These are phyloP conservation scores for Piliocolobus tephrosceles DNA, from an alignment of 2,113 vertebrate genomes.

Conservation along the genomic window DNA sequence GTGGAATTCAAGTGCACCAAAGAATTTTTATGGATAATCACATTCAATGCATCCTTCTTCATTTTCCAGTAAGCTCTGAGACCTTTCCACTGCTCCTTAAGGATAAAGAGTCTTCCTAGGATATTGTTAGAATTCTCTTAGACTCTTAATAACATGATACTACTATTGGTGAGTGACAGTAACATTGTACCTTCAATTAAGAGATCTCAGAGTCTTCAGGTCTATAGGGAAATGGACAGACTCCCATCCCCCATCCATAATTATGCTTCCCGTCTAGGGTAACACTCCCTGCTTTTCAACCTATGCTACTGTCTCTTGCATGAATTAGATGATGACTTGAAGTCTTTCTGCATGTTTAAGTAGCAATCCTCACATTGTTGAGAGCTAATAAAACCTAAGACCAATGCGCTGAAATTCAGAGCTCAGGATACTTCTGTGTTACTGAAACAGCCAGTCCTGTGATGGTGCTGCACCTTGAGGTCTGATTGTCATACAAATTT, in stretches of 20 bases:
- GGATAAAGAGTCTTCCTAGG: neutral
- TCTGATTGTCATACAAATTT: neutral
- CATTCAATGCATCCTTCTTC: neutral
- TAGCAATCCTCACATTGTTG: neutral
- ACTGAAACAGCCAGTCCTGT: neutral
- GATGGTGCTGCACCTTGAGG: neutral
- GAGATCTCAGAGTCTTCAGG: conserved; percentile 35
- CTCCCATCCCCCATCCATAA: neutral
- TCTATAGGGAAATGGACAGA: conserved; percentile 46
- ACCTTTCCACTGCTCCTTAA: neutral
- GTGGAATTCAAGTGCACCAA: neutral
- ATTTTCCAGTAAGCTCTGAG: neutral
- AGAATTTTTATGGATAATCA: conserved; percentile 34
- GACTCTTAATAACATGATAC: conserved; percentile 2
- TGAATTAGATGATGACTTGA: neutral
- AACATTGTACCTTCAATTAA: conserved; percentile 17
- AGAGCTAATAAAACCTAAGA: neutral
- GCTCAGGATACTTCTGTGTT: neutral
- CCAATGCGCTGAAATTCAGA: neutral
- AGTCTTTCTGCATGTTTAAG: conserved; percentile 34
- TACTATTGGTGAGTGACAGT: conserved; percentile 48
- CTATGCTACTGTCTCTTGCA: neutral
- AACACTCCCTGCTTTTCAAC: conserved; percentile 20
- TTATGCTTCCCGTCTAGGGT: neutral
- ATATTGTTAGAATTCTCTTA: conserved; percentile 12